Conservation (phyloP, 2,888 invertebrate species). For the Himalopsyche japonica region DNA sequence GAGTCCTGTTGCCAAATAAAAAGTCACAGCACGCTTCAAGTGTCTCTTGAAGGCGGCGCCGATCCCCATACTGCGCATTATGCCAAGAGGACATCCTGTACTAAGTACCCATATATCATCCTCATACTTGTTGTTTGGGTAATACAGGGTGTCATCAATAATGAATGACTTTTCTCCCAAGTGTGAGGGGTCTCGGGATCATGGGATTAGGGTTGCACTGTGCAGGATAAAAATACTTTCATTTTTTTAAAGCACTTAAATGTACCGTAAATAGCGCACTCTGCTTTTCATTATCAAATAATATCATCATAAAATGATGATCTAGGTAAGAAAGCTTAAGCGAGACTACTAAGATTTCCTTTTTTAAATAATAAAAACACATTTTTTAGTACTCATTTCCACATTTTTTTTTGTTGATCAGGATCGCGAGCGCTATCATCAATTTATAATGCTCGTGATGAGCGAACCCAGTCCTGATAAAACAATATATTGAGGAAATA, state of each 20-base stretch:
- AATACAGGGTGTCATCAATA: constrained; percentile 30
- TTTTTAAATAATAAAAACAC: too few species aligned
- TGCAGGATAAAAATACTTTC: background rate
- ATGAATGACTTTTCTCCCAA: constrained; percentile 24
- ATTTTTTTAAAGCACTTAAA: background rate
- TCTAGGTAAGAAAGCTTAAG: too few species aligned
- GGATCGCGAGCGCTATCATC: too few species aligned
- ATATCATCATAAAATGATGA: too few species aligned
- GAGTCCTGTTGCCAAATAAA: background rate
- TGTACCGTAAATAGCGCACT: background rate
- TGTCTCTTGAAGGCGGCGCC: background rate
- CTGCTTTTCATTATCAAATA: background rate
- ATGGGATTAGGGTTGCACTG: constrained; percentile 6
- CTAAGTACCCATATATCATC: constrained; percentile 21
- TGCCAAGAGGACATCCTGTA: constrained; percentile 3
- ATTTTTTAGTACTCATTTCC: too few species aligned
- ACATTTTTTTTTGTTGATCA: too few species aligned
- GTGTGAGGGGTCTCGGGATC: constrained; percentile 2
- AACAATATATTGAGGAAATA: too few species aligned
- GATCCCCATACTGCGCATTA: background rate
- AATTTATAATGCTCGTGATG: too few species aligned
- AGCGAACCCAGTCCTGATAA: too few species aligned
- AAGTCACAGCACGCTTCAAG: background rate
- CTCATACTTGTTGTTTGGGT: constrained; percentile 22
- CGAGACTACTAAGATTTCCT: too few species aligned